Conservation (phyloP, 2,888 invertebrate species). For the Caenorhabditis japonica region DNA sequence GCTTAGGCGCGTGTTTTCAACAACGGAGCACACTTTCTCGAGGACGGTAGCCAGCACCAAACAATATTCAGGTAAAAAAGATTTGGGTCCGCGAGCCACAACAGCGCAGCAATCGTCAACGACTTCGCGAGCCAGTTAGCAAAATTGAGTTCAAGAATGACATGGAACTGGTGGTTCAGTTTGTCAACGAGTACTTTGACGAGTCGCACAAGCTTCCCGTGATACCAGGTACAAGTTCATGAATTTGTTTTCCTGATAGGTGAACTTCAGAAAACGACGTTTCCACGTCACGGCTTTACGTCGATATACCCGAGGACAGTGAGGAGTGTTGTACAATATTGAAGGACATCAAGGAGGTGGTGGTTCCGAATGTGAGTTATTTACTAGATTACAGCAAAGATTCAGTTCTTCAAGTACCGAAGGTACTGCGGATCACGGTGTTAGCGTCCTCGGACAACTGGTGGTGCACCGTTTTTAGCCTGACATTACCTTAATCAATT, state of each 20-base stretch:
- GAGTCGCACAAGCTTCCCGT: conserved; percentile 52
- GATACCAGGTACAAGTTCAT: conserved; percentile 30
- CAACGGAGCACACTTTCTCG: too few relatives aligned
- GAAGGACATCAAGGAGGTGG: conserved; percentile 39
- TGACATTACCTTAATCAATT: too few relatives aligned
- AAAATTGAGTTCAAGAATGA: conserved; percentile 29
- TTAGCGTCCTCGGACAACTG: too few relatives aligned
- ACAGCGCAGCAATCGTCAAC: conserved; percentile 47
- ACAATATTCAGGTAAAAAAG: too few relatives aligned
- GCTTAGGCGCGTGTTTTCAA: too few relatives aligned
- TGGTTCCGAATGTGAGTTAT: conserved; percentile 44
- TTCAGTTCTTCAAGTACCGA: too few relatives aligned
- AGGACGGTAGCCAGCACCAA: too few relatives aligned
- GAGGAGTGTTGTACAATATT: conserved; percentile 29
- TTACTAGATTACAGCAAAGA: too few relatives aligned
- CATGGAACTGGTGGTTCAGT: conserved; percentile 32
- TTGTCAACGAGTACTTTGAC: conserved; percentile 53
- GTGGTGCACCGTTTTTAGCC: too few relatives aligned
- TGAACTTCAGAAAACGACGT: conserved; percentile 20
- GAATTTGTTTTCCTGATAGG: too few relatives aligned
- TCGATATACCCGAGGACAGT: conserved; percentile 23
- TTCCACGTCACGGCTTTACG: conserved; percentile 4
- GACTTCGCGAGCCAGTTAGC: conserved; percentile 44
- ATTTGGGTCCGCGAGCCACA: conserved; percentile 30
- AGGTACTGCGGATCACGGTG: too few relatives aligned